Conservation (phyloP, 2,888 invertebrate species). For the Prionchulus punctatus region DNA sequence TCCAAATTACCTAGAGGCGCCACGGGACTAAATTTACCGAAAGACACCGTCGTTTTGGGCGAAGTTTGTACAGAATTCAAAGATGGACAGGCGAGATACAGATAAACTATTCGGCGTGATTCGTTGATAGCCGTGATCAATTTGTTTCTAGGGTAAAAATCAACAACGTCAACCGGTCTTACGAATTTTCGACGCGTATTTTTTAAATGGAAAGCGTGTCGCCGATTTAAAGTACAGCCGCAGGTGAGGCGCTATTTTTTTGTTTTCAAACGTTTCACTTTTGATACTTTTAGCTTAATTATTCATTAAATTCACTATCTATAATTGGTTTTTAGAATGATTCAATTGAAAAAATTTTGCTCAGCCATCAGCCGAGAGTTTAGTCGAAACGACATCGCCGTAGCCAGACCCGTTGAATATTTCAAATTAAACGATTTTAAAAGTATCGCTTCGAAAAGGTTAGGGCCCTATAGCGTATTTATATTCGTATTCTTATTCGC, state of each 20-base stretch:
- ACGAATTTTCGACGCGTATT: constrained; percentile 23
- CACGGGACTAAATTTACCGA: background rate
- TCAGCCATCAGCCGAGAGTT: constrained; percentile 1
- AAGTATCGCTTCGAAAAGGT: no score
- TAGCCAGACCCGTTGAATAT: background rate
- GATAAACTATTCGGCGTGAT: no score
- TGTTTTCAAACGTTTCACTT: no score
- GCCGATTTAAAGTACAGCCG: no score
- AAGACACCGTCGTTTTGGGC: background rate
- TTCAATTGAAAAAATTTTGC: background rate
- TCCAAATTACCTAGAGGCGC: no score
- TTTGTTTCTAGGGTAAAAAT: constrained; percentile 2
- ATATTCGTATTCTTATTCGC: no score
- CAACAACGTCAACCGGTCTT: constrained; percentile 7
- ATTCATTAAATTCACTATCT: constrained; percentile 16
- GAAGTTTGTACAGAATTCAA: background rate
- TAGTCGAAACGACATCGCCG: background rate
- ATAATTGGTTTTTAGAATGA: background rate
- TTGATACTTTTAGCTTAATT: no score
- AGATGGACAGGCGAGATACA: no score
- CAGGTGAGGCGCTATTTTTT: no score
- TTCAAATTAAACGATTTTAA: no score
- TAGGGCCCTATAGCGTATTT: no score
- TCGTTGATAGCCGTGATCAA: no score
- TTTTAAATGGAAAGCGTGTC: constrained; percentile 23